Evolutionary conservation across 2,888 invertebrate genomes (phyloP), one percentile per base, ranked within the genome.

Genomic region (Lottia scabra): DNA sequence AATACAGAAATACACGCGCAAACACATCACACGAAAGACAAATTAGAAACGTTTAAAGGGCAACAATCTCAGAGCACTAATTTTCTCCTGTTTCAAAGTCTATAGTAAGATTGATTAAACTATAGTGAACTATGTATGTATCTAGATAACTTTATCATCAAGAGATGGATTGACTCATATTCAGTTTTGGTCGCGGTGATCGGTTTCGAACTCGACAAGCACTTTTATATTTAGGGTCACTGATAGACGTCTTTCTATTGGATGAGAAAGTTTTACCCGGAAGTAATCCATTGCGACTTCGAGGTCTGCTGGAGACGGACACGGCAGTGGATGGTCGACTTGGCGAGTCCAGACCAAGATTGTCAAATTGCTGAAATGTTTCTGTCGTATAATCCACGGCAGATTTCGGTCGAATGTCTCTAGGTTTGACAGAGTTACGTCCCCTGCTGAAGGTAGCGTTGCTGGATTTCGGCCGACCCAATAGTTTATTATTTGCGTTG

Each of bases 191-290:
- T 19, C 19, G 19, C 10, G 56, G 19, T 23, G 56, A 56, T 13
- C 23, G 19, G 4, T 23, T 56, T 23, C 56, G 8, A 12, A 56
- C 56, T 23, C 23, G 19, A 23, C 19, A 23, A 23, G 56, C 23
- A 2, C 19, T 23, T 56, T 23, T 56, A 12, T 19, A 23, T 68
- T 77, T 78, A 19, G 75, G 12, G 16, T 83, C 84, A 10, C 85
- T 81, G 23, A 85, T 67, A 8, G 85, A 85, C 46, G 82, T 76
- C 70, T 81, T 83, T 10, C 83, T 73, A 72, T 85, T 84, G 26
- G 87, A 87, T 46, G 75, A 80, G 70, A 78, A 81, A 68, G 80
- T 81, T 75, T 85, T 86, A 4, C 85, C 84, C 0, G 85, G 84
- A 62, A 82, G 74, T 62, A 82, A 66, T 27, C 79, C 75, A 66